Evolutionary conservation across 2,797 vertebrate species (phyloP).

Genomic region (Enteromius unitaeniatus): DNA sequence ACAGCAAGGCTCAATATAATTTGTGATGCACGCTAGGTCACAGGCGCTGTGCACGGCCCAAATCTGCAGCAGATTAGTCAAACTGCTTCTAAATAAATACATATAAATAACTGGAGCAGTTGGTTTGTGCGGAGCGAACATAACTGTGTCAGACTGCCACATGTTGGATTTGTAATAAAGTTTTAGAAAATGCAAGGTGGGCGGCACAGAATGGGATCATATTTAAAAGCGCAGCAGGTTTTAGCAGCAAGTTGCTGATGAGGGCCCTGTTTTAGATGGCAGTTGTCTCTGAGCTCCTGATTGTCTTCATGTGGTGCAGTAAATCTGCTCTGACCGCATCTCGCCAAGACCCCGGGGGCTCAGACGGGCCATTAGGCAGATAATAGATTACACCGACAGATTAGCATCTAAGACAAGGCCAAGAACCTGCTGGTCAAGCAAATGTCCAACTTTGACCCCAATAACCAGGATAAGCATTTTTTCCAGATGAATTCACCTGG

Average conservation of each 20-base stretch:
- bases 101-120: slow-evolving; percentile 7
- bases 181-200: not conserved
- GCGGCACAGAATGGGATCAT: not conserved
- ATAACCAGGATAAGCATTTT: slow-evolving; percentile 12
- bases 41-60: not conserved
- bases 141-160: not conserved
- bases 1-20: not conserved
- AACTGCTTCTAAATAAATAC: slow-evolving; percentile 3
- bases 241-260: not conserved
- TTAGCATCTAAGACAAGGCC: slow-evolving; percentile 57
- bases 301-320: slow-evolving; percentile 18
- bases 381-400: slow-evolving; percentile 62
- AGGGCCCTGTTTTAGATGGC: not conserved
- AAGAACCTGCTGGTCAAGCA: slow-evolving; percentile 43
- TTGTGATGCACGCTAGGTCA: not conserved
- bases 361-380: slow-evolving; percentile 46
- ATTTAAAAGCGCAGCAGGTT: not conserved
- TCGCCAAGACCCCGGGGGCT: slow-evolving; percentile 19
- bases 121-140: not conserved
- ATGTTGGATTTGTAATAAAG: too few species aligned
- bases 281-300: not conserved
- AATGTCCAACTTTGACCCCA: slow-evolving; percentile 14
- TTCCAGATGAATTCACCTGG: slow-evolving; percentile 12
- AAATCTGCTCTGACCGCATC: slow-evolving; percentile 48
- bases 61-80: slow-evolving; percentile 3